Evolutionary conservation across 2,113 vertebrate genomes (phyloP), one percentile per base, ranked within the genome.

Genomic region (Gorsachius goisagi): DNA sequence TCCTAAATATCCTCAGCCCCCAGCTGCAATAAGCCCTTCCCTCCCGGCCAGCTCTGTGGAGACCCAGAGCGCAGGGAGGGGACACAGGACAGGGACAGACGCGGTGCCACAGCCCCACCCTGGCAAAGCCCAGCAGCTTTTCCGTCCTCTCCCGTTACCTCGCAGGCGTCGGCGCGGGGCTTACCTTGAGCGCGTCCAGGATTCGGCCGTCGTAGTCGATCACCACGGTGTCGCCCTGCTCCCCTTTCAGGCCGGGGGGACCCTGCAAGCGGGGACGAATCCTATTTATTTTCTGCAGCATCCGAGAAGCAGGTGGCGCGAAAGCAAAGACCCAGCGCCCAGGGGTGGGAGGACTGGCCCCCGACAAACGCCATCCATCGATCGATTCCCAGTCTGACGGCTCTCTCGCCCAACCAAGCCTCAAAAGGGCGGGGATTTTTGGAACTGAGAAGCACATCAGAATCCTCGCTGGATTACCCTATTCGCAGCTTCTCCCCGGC

Each of bases 151-250:
- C 45, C 85, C 44, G 2, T 0, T 9, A 60, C 5, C 5, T 23
- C 4, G 2, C 74, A 45, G 78, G 45, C 28, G 32, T 2, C 2
- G 1, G 37, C n/a, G 7, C 0, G 9, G 73, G 27, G 17, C 79
- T 97, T 72, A 99, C 99, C 99, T 99, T 99, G 67, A 99, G 98
- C 2, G 99, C 99, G 26, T 99, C 99, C 85, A 99, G 97, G 92
- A 99, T 99, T 73, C 98, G 98, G 84, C 99, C 99, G 0, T 99
- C 99, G 4, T 99, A 99, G 97, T 99, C 99, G 3, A 99, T 98
- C 79, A 99, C 98, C 4, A 99, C 99, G 0, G 99, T 99, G 87
- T 99, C 98, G 33, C 99, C 99, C 23, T 98, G 96, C 7, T 98
- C 96, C 6, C 99, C 99, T 89, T 98, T 98, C 85, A 97, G 95